phyloP scores from a whole-genome alignment of 2,888 invertebrate genomes.

The Tenthredo mesomela region DNA sequence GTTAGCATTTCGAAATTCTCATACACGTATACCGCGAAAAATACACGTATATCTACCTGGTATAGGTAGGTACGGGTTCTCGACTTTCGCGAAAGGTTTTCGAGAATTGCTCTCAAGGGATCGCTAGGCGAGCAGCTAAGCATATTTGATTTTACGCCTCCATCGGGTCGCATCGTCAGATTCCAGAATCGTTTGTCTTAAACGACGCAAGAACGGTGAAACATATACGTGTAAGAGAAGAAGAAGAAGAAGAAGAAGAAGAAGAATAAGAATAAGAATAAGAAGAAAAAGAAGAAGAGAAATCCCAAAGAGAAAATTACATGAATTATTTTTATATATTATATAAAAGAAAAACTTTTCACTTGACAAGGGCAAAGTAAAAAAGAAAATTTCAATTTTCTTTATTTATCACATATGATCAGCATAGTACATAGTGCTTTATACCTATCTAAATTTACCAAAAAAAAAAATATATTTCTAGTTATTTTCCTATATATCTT shows the following conservation, averaged over 20 bases:
- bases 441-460: no score
- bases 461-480: no score
- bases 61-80: neutral
- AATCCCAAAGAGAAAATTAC: neutral
- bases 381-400: no score
- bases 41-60: no score
- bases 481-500: no score
- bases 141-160: conserved; percentile 39
- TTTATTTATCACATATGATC: no score
- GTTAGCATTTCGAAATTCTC: no score
- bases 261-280: neutral
- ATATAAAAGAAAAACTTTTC: no score
- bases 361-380: no score
- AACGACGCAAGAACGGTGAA: neutral
- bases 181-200: conserved; percentile 14
- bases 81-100: conserved; percentile 25
- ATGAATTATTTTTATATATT: no score
- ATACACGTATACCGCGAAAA: no score
- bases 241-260: conserved; percentile 36
- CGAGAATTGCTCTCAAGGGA: conserved; percentile 28
- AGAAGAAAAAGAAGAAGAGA: neutral
- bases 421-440: no score
- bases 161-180: conserved; percentile 11
- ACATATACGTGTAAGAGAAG: conserved; percentile 49
- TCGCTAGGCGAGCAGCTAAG: conserved; percentile 25